Base-by-base conservation (phyloP, 1,140 invertebrate genomes). In the Piezodorus guildinii region DNA sequence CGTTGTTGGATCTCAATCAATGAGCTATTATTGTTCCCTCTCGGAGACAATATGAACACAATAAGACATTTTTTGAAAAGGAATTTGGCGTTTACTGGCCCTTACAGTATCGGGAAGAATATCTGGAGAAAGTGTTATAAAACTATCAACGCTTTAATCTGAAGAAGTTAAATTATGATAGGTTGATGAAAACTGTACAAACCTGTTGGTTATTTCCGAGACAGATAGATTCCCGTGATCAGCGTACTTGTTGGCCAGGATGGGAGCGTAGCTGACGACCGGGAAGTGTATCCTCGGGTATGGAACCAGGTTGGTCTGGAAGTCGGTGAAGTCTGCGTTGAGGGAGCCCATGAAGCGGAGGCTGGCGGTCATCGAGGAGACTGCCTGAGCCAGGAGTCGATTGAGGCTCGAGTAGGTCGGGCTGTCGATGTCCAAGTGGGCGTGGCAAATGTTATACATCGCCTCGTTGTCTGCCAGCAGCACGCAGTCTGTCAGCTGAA, bases 401-500 rank as follows among this genome's bases (percentile, higher is more conserved):
- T 90, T 10, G 85, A 86, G 49, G 86, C 90, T 52, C 86, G 87
- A 27, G 79, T 73, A 91, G 6, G 77, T 79, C 0, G 81, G 82
- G n/a, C 80, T 69, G 25, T 80, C 79, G 51, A 86, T 80, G 73
- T 77, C 62, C 21, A 70, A 63, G 52, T 60, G 64, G 6, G 62
- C 62, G 0, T 64, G 72, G 71, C 85, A 87, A 69, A 87, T 85
- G 68, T 87, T 82, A 70, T 86, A 87, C 66, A 92, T 90, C 59
- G 88, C 89, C 71, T 91, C 88, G 71, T 91, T 87, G 76, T 92
- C 88, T n/a, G 90, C 85, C 79, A 90, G 86, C 69, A 91, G 90
- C 6, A 85, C 83, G 70, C 87, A 90, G 73, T 88, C 86, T 5
- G 84, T 86, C 69, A 88, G 83, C 65, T 86, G 82, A 64, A 90